Evolutionary conservation across 2,888 invertebrate genomes (phyloP), one percentile per base, ranked within the genome.

Genomic region (Drosophila fungiperda): DNA sequence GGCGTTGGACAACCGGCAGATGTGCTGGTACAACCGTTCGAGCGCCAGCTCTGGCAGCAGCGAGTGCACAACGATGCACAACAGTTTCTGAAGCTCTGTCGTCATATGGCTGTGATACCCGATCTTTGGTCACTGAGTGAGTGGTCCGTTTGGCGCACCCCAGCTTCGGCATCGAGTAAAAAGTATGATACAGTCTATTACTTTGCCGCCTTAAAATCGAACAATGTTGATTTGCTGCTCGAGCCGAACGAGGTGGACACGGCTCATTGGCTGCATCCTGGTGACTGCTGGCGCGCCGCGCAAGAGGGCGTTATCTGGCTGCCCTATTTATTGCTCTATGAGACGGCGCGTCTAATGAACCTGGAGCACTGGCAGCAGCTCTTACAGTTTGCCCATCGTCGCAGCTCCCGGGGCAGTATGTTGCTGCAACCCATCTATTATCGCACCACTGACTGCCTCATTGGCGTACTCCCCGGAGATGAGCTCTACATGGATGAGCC

Each of bases 121-220:
- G 97, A 98, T 92, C 94, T 98, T 55, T 96, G 96, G 96, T 94
- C 95, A 0, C 92, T 98, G n/a, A 94, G 95, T 81, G 96, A 97
- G 89, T 98, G 97, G 97, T 96, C 96, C 68, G 95, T 96, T 90
- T 98, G 98, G 98, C 92, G 97, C n/a, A 96, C 97, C 2, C 97
- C 98, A 0, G 83, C 93, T 0, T 85, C 91, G 35, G 78, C 91
- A 1, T 67, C 48, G 2, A 77, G n/a, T 52, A 79, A 75, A 12
- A 90, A 83, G 73, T 92, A 71, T 67, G 91, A 91, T 60, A 92
- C 92, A 0, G 76, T 82, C 1, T 87, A 90, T 36, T 91, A 91
- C 54, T 67, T 89, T 15, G 79, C 87, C 3, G 82, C 76, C 3
- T 58, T 91, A 55, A 66, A 79, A 9, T 26, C 69, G 1, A 66